These are phyloP conservation scores for Synanthedon andrenaeformis DNA, from an alignment of 2,888 invertebrate species.

Conservation along the genomic window DNA sequence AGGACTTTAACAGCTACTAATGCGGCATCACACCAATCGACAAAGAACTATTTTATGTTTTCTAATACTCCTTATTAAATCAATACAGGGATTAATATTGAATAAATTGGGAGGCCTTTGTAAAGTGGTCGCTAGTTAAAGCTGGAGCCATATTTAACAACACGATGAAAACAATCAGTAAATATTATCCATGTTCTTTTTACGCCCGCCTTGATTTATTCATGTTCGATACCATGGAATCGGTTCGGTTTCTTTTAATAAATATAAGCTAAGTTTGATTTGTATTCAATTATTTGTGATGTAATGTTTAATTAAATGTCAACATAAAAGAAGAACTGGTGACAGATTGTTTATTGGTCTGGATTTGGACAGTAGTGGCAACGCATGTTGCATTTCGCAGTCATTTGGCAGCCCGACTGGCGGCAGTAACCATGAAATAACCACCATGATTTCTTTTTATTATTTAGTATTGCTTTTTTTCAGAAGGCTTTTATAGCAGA, in stretches of 20 bases:
- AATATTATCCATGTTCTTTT: conserved; percentile 37
- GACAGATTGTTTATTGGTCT: no score
- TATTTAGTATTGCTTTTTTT: no score
- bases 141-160: conserved; percentile 29
- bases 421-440: no score
- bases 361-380: no score
- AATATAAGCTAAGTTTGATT: no score
- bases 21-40: conserved; percentile 19
- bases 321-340: no score
- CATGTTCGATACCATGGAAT: conserved; percentile 21
- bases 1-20: conserved; percentile 38
- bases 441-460: no score
- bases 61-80: not conserved
- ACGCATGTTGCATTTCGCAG: no score
- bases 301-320: no score
- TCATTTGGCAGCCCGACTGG: no score
- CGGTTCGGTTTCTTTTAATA: conserved; percentile 21
- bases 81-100: not conserved
- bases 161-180: conserved; percentile 39
- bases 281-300: no score
- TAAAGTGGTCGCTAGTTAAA: conserved; percentile 18
- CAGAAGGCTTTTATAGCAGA: no score
- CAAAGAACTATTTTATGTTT: conserved; percentile 6
- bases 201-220: conserved; percentile 31
- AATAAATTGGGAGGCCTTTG: conserved; percentile 9